Conservation (phyloP, 2,797 vertebrate species). For the Austrolebias charrua region DNA sequence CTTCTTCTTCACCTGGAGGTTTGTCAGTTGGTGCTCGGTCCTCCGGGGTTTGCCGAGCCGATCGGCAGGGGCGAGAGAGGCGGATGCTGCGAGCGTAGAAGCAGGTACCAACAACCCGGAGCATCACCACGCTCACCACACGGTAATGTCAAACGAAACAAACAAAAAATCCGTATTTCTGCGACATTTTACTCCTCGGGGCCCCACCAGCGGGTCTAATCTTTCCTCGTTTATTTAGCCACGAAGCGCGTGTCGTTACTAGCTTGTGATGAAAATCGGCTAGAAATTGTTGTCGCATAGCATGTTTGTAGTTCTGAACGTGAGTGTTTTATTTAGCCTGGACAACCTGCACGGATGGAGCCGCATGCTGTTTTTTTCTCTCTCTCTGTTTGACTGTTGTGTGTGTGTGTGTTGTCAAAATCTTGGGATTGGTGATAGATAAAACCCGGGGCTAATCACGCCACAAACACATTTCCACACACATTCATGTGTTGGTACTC, state of each 20-base stretch:
- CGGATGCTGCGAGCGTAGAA: slow-evolving; percentile 78
- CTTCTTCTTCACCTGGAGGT: slow-evolving; percentile 36
- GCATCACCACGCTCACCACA: slow-evolving; percentile 71
- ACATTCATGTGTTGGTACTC: slow-evolving; percentile 28
- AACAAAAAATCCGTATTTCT: slow-evolving; percentile 31
- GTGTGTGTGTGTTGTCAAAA: slow-evolving; percentile 3
- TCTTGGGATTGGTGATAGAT: slow-evolving; percentile 19
- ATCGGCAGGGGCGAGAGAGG: slow-evolving; percentile 75
- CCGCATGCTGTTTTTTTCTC: slow-evolving; percentile 6
- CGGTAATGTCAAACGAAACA: slow-evolving; percentile 73
- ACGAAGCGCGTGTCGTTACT: slow-evolving; percentile 33
- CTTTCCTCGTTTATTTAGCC: too few species aligned
- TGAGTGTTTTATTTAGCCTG: slow-evolving; percentile 2
- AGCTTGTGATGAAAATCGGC: slow-evolving; percentile 34
- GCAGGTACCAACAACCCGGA: slow-evolving; percentile 75
- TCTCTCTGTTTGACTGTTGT: neutral
- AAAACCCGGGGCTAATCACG: slow-evolving; percentile 19
- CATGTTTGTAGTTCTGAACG: slow-evolving; percentile 48
- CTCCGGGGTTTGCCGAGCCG: slow-evolving; percentile 49
- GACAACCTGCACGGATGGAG: slow-evolving; percentile 26
- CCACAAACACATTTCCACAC: slow-evolving; percentile 16
- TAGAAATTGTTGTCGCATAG: slow-evolving; percentile 71
- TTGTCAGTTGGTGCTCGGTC: slow-evolving; percentile 22
- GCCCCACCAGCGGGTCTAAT: neutral
- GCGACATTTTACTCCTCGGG: slow-evolving; percentile 34